Base-by-base conservation (phyloP, 2,797 vertebrate species). In the Hippoglossus hippoglossus region DNA sequence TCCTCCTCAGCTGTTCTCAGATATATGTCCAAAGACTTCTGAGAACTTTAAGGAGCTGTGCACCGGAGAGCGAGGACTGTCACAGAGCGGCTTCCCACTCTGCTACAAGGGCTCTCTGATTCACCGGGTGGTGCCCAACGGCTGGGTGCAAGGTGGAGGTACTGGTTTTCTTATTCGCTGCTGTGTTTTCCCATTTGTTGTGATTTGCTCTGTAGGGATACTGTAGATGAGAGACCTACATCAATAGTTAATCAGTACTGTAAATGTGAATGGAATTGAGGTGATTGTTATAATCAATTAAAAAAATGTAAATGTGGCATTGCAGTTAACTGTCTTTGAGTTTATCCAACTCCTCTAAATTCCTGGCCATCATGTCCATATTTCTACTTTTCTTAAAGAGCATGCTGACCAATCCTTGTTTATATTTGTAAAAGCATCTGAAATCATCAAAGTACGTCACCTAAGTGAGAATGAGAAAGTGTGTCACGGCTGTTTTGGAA, bases 91-190 rank as follows among this genome's bases (percentile, higher is more conserved):
- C 51, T 5, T 93, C 53, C 82, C 67, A 21, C 93, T 98, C 28
- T 92, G 91, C 86, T 98, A 97, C 68, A 95, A 92, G 82, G 92
- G 92, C 73, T 95, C 96, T 0, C 50, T 96, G 83, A 96, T 99
- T 79, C 96, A 97, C 83, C 95, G 96, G 60, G 71, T 98, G 0
- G 96, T 98, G 68, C 94, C 88, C 56, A 95, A 95, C 0, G 96
- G 95, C 41, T 98, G 96, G 97, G 88, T 98, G 79, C 96, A 98
- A 92, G 96, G 96, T 77, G 97, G 96, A 96, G 96, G 96, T 98
- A 85, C 41, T 63, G 5, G 16, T 31, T 31, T 0, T 31, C 28
- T 8, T 31, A 31, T 9, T 31, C 7, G 7, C 28, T 31, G 28
- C 8, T 31, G 28, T 8, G 28, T 31, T 31, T 31, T 9, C 8